Percentiles rank a stretch among this genome's conserved stretches.
Evolutionary conservation across 2,797 vertebrate species (phyloP).

Genomic region (Pogoniulus pusillus): DNA sequence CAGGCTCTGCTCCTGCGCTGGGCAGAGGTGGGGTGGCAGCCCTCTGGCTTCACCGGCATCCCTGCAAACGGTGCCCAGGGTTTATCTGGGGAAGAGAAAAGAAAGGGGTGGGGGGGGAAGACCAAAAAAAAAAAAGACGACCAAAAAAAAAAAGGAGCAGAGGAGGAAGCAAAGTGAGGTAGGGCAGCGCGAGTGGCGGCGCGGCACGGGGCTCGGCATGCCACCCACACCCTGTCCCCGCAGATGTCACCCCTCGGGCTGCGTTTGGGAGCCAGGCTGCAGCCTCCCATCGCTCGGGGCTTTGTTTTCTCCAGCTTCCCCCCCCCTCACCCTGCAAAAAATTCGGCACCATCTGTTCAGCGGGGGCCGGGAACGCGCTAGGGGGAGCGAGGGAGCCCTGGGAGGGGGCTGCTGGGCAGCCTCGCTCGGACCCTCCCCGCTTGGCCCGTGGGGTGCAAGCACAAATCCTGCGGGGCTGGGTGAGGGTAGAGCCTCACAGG

Average conservation of each 20-base stretch:
- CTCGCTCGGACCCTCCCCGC: rapidly evolving
- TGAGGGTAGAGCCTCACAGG: rapidly evolving
- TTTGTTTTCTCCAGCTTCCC: not conserved
- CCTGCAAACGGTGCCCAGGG: not conserved
- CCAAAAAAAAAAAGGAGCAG: not conserved
- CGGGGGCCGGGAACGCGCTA: not conserved
- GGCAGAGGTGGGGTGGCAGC: not conserved
- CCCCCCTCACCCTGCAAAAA: not conserved
- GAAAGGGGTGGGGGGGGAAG: too few relatives aligned
- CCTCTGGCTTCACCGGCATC: not conserved
- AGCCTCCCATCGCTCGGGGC: not conserved
- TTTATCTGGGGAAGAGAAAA: constrained; percentile 42
- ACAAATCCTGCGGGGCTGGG: rapidly evolving
- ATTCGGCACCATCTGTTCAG: constrained; percentile 6
- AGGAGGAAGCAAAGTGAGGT: not conserved
- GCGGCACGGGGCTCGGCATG: not conserved
- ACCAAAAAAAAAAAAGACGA: too few relatives aligned
- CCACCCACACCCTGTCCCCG: not conserved
- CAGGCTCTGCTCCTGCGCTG: not conserved
- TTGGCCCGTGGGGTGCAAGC: rapidly evolving
- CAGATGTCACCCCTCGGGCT: constrained; percentile 6
- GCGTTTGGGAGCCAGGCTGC: constrained; percentile 3
- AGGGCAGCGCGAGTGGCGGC: not conserved
- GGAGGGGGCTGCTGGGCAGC: not conserved
- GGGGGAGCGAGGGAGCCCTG: not conserved